These are phyloP conservation scores for Melieria omissa DNA, from an alignment of 2,888 invertebrate genomes.

Conservation along the genomic window DNA sequence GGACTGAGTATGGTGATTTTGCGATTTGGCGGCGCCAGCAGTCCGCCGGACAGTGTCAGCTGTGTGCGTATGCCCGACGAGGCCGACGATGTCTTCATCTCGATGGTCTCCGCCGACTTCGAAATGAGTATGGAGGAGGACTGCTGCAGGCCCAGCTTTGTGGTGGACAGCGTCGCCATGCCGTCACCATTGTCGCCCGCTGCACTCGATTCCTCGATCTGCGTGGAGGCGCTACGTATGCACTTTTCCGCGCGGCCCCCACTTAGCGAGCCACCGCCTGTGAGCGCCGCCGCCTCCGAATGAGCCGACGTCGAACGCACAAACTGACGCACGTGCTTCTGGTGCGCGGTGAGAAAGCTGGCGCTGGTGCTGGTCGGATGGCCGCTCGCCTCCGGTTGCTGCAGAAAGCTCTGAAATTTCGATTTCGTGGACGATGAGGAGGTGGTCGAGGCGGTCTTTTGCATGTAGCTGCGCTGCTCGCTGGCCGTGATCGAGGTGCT, in stretches of 20 bases:
- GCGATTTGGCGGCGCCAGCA: slow-evolving; percentile 67
- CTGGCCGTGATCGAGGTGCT: slow-evolving; percentile 63
- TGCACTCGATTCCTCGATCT: slow-evolving; percentile 60
- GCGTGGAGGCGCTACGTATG: slow-evolving; percentile 65
- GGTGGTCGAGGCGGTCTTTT: slow-evolving; percentile 54
- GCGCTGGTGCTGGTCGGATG: slow-evolving; percentile 52
- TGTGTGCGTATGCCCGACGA: slow-evolving; percentile 64
- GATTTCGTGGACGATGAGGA: slow-evolving; percentile 55
- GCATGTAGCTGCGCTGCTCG: slow-evolving; percentile 58
- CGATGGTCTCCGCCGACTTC: slow-evolving; percentile 66
- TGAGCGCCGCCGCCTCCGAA: slow-evolving; percentile 59
- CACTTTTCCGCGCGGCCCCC: slow-evolving; percentile 61
- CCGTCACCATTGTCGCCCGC: slow-evolving; percentile 40
- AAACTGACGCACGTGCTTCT: slow-evolving; percentile 66
- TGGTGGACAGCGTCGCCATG: slow-evolving; percentile 50
- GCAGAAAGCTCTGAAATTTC: slow-evolving; percentile 66
- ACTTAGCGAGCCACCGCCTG: slow-evolving; percentile 44
- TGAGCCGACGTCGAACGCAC: slow-evolving; percentile 67
- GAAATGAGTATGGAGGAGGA: slow-evolving; percentile 66
- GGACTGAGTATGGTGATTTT: slow-evolving; percentile 84
- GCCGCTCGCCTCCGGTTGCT: slow-evolving; percentile 61
- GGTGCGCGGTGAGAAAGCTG: slow-evolving; percentile 63
- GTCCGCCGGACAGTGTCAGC: slow-evolving; percentile 64
- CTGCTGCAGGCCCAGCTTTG: slow-evolving; percentile 63
- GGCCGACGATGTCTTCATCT: slow-evolving; percentile 62